A percentile compares a stretch with the other conserved stretches of the same genome.
phyloP scores from a whole-genome alignment of 2,888 invertebrate species.

The Oxystoma pomonae region DNA sequence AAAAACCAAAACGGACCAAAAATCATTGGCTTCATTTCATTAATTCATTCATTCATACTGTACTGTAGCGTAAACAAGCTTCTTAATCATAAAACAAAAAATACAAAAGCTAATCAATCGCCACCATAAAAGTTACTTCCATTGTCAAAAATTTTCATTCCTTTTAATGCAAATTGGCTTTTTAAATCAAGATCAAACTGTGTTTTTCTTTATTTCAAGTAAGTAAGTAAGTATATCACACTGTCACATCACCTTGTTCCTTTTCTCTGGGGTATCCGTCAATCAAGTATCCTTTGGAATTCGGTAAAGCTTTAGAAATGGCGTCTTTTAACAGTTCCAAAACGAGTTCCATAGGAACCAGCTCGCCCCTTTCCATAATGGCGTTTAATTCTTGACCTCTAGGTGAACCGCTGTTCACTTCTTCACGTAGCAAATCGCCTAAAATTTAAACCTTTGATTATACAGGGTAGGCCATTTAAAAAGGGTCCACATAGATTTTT shows the following conservation, averaged over 20 bases:
- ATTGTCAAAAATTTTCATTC: background rate
- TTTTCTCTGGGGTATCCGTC: constrained; percentile 93
- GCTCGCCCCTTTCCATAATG: constrained; percentile 85
- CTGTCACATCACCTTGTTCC: constrained; percentile 78
- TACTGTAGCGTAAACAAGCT: too few species aligned
- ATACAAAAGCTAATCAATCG: too few species aligned
- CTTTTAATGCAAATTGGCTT: background rate
- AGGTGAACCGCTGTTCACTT: constrained; percentile 83
- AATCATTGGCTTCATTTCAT: too few species aligned
- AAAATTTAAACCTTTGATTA: too few species aligned
- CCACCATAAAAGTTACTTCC: too few species aligned
- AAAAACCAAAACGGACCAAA: too few species aligned
- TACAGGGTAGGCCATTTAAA: too few species aligned
- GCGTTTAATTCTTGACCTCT: constrained; percentile 78
- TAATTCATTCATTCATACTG: too few species aligned
- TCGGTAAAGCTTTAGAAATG: constrained; percentile 63
- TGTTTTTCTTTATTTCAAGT: background rate
- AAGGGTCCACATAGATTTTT: too few species aligned
- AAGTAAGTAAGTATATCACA: too few species aligned
- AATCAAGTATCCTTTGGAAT: constrained; percentile 72
- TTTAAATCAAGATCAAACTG: background rate
- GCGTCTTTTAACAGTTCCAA: constrained; percentile 80
- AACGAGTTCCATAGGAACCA: constrained; percentile 87
- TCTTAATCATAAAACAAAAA: too few species aligned
- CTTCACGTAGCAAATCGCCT: constrained; percentile 84